Evolutionary conservation across 2,888 invertebrate genomes (phyloP).

Genomic region (Andrena camellia): DNA sequence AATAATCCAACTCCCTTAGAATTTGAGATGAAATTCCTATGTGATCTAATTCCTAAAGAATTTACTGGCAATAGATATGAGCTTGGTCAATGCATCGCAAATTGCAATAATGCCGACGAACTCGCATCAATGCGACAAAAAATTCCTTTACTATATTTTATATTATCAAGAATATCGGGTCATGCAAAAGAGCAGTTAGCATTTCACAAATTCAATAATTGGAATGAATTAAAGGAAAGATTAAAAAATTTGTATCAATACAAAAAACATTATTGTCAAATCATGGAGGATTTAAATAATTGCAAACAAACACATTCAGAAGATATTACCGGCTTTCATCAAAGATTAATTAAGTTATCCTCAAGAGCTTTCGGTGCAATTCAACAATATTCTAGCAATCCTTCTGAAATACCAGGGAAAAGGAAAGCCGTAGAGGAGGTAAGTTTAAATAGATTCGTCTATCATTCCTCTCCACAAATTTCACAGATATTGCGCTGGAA

Average conservation of each 20-base stretch:
- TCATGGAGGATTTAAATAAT: constrained; percentile 32
- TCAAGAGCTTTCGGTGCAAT: constrained; percentile 11
- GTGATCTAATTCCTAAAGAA: constrained; percentile 5
- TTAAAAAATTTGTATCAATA: constrained; percentile 8
- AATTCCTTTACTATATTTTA: constrained; percentile 18
- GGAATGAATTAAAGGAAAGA: constrained; percentile 10
- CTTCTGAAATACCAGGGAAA: neutral
- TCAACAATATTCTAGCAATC: neutral
- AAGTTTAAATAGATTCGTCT: constrained; percentile 1
- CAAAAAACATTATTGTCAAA: constrained; percentile 33
- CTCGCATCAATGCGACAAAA: constrained; percentile 11
- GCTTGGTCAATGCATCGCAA: constrained; percentile 25
- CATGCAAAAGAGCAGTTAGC: constrained; percentile 25
- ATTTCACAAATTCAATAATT: constrained; percentile 1
- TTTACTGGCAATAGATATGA: constrained; percentile 1
- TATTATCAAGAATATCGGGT: constrained; percentile 26
- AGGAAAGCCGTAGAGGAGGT: neutral
- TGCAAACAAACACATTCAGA: neutral
- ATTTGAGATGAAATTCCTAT: neutral
- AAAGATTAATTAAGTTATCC: constrained; percentile 6
- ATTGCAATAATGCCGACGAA: constrained; percentile 27
- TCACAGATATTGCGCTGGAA: constrained; percentile 1
- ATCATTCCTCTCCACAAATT: neutral
- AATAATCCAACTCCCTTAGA: neutral
- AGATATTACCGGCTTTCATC: constrained; percentile 5